Conservation (phyloP, 2,797 vertebrate species). For the Mus caroli region DNA sequence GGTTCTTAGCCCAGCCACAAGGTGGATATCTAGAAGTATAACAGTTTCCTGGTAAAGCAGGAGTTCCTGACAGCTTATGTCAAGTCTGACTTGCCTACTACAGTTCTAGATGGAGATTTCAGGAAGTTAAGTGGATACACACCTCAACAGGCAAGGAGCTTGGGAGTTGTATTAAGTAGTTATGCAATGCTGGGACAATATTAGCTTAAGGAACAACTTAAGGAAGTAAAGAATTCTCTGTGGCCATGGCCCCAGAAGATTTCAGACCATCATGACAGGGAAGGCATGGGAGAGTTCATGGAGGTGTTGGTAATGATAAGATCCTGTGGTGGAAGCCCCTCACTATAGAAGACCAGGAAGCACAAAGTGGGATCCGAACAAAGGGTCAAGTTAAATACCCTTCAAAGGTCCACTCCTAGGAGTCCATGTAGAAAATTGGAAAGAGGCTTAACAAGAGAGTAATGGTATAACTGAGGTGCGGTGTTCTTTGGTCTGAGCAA, state of each 20-base stretch:
- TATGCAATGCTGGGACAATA: not conserved
- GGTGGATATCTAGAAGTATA: not conserved
- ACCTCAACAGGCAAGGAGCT: not conserved
- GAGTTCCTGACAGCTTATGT: not conserved
- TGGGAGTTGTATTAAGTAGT: not conserved
- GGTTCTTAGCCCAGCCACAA: not conserved
- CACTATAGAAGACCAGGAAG: not conserved
- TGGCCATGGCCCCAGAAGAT: not conserved
- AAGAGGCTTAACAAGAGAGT: not conserved
- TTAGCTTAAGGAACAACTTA: not conserved
- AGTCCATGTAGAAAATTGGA: not conserved
- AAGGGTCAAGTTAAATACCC: not conserved
- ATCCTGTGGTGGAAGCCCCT: no score
- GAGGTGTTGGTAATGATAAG: not conserved
- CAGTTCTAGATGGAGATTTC: not conserved
- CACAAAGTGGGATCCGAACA: not conserved
- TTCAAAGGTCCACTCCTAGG: not conserved
- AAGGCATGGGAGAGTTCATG: not conserved
- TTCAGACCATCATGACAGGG: not conserved
- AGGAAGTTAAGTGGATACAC: not conserved
- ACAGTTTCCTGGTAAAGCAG: not conserved
- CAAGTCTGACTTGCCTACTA: not conserved
- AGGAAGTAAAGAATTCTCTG: not conserved
- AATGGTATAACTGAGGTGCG: not conserved
- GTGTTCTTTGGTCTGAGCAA: constrained; percentile 4